These are phyloP conservation scores for Electrophaes corylata DNA, from an alignment of 2,888 invertebrate genomes.

Conservation along the genomic window DNA sequence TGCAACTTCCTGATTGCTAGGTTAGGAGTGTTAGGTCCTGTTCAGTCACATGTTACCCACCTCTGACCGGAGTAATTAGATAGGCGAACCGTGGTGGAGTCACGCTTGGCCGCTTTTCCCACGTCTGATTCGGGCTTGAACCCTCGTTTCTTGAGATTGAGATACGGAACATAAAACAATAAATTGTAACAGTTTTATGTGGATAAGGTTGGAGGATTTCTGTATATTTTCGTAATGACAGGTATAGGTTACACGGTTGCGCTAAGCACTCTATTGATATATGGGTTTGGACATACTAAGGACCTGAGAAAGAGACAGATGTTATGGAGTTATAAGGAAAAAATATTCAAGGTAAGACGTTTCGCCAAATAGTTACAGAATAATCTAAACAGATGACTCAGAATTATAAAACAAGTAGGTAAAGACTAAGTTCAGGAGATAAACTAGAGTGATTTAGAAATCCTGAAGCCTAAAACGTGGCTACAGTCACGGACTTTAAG, in stretches of 20 bases:
- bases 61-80: slow-evolving; percentile 75
- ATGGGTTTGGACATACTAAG: neutral
- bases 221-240: slow-evolving; percentile 29
- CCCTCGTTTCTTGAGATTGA: slow-evolving; percentile 56
- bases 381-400: neutral
- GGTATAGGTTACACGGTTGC: slow-evolving; percentile 21
- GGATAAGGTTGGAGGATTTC: slow-evolving; percentile 31
- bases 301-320: no score
- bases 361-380: no score
- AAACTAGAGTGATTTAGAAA: slow-evolving; percentile 18
- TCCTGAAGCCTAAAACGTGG: slow-evolving; percentile 20
- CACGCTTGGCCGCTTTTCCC: slow-evolving; percentile 62
- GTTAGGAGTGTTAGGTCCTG: slow-evolving; percentile 25
- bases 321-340: no score
- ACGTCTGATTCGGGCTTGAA: slow-evolving; percentile 51
- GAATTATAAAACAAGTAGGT: neutral
- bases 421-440: slow-evolving; percentile 1
- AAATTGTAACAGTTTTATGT: slow-evolving; percentile 43
- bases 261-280: slow-evolving; percentile 19
- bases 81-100: slow-evolving; percentile 60
- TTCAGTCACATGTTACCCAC: slow-evolving; percentile 44
- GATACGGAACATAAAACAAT: slow-evolving; percentile 39
- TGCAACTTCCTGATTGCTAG: slow-evolving; percentile 25
- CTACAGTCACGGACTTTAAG: slow-evolving; percentile 19
- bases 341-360: neutral